These are phyloP conservation scores for Euclidia mi DNA, from an alignment of 2,888 invertebrate species.

Conservation along the genomic window DNA sequence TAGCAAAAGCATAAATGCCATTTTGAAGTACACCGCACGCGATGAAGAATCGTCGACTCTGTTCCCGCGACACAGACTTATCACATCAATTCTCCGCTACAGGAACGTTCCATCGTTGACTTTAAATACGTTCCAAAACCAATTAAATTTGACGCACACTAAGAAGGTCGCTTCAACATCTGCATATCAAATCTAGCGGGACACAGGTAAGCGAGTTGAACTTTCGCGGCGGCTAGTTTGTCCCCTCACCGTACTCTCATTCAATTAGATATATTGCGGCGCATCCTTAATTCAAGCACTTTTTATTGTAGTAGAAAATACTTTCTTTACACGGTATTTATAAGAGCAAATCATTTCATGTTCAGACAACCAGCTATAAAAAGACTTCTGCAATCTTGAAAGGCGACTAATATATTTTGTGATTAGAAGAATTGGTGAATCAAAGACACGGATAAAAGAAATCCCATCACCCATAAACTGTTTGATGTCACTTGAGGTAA, in stretches of 20 bases:
- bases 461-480: constrained; percentile 51
- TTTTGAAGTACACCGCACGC: constrained; percentile 51
- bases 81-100: constrained; percentile 27
- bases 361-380: too few relatives aligned
- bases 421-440: constrained; percentile 46
- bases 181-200: constrained; percentile 74
- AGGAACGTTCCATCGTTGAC: constrained; percentile 22
- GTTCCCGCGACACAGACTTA: constrained; percentile 26
- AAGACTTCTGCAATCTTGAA: too few relatives aligned
- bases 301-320: constrained; percentile 68
- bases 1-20: constrained; percentile 55
- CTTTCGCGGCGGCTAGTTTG: constrained; percentile 50
- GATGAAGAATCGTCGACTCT: constrained; percentile 32
- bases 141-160: constrained; percentile 37
- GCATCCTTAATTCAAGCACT: constrained; percentile 64
- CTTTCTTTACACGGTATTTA: too few relatives aligned
- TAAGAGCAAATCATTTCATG: too few relatives aligned
- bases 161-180: constrained; percentile 42
- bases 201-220: constrained; percentile 55
- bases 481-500: constrained; percentile 49
- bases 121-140: constrained; percentile 29
- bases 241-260: constrained; percentile 42
- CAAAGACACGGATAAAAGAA: constrained; percentile 51
- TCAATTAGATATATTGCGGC: constrained; percentile 52
- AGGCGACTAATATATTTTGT: too few relatives aligned